Base-by-base conservation (phyloP, 2,888 invertebrate species). In the Caenorhabditis zanzibari region DNA sequence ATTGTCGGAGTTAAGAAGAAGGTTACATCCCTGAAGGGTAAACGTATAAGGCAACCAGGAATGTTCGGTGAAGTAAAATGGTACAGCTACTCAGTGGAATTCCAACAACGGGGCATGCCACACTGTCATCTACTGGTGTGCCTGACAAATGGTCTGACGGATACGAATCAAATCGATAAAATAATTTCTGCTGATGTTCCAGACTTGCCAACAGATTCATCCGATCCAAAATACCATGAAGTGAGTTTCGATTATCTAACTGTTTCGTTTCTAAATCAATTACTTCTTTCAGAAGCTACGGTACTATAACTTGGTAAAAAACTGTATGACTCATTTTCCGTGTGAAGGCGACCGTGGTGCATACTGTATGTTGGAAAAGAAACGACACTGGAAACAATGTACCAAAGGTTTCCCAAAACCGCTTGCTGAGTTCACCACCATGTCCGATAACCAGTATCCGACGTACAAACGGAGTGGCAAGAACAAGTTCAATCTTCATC, bases 391-490 rank as follows among this genome's bases (percentile, higher is more conserved):
- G 69, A 54, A 19, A 2, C 22, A 44, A 24, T 61, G 61, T 24
- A 1, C 2, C 26, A 73, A 73, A 22, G 47, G 41, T 16, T 73
- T 61, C 16, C 73, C 73, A 14, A 73, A 73, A 19, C n/a, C 26
- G n/a, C 49, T 63, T 19, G 47, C 32, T 7, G 32, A 44, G 1
- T 12, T 9, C 10, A 73, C 73, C 5, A 12, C 28, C 6, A 22
- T 73, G 2, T 24, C 14, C 0, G 63, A 73, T 35, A 47, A 44
- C 14, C 54, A 56, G 19, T 71, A 71, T 26, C 58, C 71, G 10
- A 28, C 32, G 14, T 71, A 41, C n/a, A 6, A 38, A 26, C n/a
- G 58, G 16, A n/a, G n/a, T 14, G n/a, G 10, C 4, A 16, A 24
- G 14, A 28, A 56, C 12, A 2, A 3, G 1, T 54, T 12, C 24